phyloP scores from a whole-genome alignment of 2,797 vertebrate genomes.

The Parauchenoglanis punctatus region DNA sequence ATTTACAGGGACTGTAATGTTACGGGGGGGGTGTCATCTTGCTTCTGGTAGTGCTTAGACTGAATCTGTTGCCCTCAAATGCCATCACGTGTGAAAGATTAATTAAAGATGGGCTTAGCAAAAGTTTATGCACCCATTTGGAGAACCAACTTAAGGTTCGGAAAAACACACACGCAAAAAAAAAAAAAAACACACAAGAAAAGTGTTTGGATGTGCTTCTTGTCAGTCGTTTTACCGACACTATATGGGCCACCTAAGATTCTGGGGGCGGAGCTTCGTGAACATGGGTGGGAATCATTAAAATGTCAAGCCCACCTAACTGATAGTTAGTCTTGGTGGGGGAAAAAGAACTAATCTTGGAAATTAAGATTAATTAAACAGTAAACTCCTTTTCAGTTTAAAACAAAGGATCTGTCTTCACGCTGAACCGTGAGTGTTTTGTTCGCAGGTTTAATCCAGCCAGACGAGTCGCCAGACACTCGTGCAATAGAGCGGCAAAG shows the following conservation, averaged over 20 bases:
- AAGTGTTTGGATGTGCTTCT: not conserved
- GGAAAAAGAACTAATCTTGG: not conserved
- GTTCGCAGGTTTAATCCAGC: conserved; percentile 3
- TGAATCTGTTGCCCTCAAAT: not conserved
- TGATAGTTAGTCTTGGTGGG: too few relatives aligned
- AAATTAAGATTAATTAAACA: not conserved
- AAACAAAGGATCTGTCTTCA: not conserved
- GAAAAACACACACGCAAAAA: not conserved
- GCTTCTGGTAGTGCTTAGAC: not conserved
- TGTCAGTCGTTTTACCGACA: not conserved
- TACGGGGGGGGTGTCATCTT: too few relatives aligned
- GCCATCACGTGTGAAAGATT: not conserved
- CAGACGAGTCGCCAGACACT: conserved; percentile 8
- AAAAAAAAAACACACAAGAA: too few relatives aligned
- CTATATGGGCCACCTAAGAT: not conserved
- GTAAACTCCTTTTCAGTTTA: not conserved
- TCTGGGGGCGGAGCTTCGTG: not conserved
- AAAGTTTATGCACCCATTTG: too few relatives aligned
- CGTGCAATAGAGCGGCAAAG: conserved; percentile 42
- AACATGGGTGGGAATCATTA: not conserved
- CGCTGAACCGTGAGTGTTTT: not conserved
- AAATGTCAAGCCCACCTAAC: too few relatives aligned
- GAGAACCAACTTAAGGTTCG: not conserved
- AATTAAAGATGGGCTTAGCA: not conserved
- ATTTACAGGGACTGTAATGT: not conserved